Conservation (phyloP, 2,797 vertebrate genomes). For the Diglossa cyanea region DNA sequence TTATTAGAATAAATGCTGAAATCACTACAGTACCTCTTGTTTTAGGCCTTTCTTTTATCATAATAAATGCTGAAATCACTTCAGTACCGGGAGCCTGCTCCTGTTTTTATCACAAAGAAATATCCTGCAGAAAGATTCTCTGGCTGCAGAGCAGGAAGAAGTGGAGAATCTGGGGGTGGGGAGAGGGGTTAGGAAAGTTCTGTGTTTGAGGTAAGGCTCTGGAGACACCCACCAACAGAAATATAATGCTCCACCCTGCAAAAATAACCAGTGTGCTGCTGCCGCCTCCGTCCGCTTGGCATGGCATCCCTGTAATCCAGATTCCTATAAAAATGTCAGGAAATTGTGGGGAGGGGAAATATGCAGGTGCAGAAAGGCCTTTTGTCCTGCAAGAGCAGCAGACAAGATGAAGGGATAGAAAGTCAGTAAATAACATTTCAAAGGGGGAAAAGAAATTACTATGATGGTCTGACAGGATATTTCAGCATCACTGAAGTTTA, state of each 20-base stretch:
- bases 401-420: neutral
- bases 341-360: constrained; percentile 31
- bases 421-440: neutral
- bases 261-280: neutral
- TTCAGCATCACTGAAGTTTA: neutral
- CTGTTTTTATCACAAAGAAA: neutral
- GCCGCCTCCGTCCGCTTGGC: neutral
- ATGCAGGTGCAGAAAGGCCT: constrained; percentile 36
- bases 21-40: too few species aligned
- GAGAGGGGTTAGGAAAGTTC: neutral
- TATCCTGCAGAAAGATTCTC: neutral
- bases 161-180: neutral
- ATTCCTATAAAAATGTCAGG: constrained; percentile 25
- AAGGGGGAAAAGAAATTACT: neutral
- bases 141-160: neutral
- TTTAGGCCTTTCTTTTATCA: too few species aligned
- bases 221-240: neutral
- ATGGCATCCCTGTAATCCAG: constrained; percentile 23
- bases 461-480: neutral
- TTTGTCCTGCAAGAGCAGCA: neutral
- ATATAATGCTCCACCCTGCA: neutral
- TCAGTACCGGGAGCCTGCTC: too few species aligned
- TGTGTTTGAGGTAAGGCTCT: neutral
- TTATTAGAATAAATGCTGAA: too few species aligned
- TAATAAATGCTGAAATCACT: too few species aligned